Conservation (phyloP, 1,140 invertebrate species). For the Chrysomallon squamiferum region DNA sequence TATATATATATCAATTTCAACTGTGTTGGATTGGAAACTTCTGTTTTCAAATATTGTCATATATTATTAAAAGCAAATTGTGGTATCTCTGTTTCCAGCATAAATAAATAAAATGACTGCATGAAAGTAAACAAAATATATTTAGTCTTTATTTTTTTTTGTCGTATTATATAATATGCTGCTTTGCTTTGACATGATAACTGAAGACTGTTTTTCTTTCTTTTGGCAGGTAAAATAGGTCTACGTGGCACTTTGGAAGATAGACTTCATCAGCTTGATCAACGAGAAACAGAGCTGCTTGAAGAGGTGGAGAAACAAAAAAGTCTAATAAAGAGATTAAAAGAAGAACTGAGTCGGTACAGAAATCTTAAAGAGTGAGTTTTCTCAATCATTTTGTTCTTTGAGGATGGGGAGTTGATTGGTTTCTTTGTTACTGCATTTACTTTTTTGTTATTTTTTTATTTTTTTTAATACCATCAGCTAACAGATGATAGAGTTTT, state of each 20-base stretch:
- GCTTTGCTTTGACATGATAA: too few species aligned
- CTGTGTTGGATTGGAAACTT: too few species aligned
- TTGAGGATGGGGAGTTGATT: background rate
- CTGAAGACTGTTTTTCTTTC: too few species aligned
- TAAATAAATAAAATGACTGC: too few species aligned
- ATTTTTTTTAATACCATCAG: background rate
- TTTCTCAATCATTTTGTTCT: background rate
- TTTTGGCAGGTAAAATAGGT: conserved; percentile 47
- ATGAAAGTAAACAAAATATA: too few species aligned
- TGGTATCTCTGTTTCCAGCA: too few species aligned
- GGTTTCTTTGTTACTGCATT: background rate
- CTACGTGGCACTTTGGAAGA: conserved; percentile 51
- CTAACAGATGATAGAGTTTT: too few species aligned
- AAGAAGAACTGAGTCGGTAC: conserved; percentile 34
- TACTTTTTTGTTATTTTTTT: background rate
- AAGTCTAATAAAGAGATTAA: conserved; percentile 38
- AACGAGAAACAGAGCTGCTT: conserved; percentile 58
- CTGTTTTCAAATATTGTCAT: too few species aligned
- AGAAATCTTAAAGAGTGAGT: conserved; percentile 13
- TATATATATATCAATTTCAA: too few species aligned
- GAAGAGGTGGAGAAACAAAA: conserved; percentile 51
- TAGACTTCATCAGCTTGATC: conserved; percentile 56
- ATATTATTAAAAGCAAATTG: too few species aligned
- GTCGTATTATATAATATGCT: too few species aligned
- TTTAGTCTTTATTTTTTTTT: too few species aligned